These are phyloP conservation scores for Parnassius smintheus DNA, from an alignment of 2,888 invertebrate genomes.

Conservation along the genomic window DNA sequence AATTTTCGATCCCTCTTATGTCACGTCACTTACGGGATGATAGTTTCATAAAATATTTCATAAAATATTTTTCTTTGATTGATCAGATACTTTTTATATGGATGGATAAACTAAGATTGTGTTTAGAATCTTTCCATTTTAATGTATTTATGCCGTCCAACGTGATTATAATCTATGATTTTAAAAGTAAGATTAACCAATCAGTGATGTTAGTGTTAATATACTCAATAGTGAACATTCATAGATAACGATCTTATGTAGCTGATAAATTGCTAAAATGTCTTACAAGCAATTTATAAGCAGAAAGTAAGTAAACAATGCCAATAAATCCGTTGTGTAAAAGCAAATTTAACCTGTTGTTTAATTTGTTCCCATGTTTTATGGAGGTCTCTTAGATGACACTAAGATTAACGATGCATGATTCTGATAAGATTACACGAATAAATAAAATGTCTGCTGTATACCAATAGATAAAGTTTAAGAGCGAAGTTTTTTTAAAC, in stretches of 20 bases:
- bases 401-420: conserved; percentile 22
- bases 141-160: no score
- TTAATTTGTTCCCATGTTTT: conserved; percentile 26
- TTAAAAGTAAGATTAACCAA: no score
- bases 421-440: conserved; percentile 24
- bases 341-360: conserved; percentile 21
- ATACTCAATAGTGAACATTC: conserved; percentile 5
- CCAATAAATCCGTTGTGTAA: conserved; percentile 23
- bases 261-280: conserved; percentile 11
- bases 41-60: no score
- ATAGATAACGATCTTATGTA: conserved; percentile 13
- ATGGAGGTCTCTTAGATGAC: conserved; percentile 22
- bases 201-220: no score
- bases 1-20: no score
- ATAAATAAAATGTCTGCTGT: conserved; percentile 15
- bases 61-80: no score
- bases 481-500: background rate
- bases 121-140: no score
- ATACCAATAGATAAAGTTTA: conserved; percentile 7
- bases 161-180: no score
- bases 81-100: no score
- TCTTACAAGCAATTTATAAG: conserved; percentile 11
- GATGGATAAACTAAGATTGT: no score
- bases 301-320: conserved; percentile 10
- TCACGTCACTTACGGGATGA: no score